Evolutionary conservation across 2,888 invertebrate species (phyloP).

Genomic region (Sphaeridia pumilis): DNA sequence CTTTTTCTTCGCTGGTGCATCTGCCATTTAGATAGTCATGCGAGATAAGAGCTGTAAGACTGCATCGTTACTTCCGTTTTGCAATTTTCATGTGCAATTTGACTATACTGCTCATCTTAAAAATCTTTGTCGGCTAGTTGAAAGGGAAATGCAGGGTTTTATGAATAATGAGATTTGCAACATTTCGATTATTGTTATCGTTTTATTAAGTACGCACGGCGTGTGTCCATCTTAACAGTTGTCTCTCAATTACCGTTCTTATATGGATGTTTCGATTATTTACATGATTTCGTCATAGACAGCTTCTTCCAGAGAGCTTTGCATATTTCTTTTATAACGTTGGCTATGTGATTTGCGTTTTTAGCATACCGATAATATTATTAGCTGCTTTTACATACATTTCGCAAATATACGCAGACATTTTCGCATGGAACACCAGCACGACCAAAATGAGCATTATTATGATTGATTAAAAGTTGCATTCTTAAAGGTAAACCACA

Average conservation of each 20-base stretch:
- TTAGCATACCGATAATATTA: background rate
- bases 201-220: slow-evolving; percentile 4
- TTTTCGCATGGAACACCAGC: background rate
- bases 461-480: slow-evolving; percentile 4
- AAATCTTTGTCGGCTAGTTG: background rate
- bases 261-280: background rate
- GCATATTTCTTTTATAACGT: too few species aligned
- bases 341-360: background rate
- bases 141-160: too few species aligned
- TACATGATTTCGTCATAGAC: too few species aligned
- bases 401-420: too few species aligned
- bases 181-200: background rate
- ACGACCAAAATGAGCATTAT: slow-evolving; percentile 3
- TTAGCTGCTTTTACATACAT: background rate
- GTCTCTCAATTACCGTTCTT: background rate
- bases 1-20: too few species aligned
- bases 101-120: background rate
- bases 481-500: too few species aligned
- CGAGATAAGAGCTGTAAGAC: too few species aligned
- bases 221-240: slow-evolving; percentile 1
- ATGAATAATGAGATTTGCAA: too few species aligned
- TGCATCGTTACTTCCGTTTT: too few species aligned
- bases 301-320: too few species aligned
- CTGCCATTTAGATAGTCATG: too few species aligned
- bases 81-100: background rate